Base-by-base conservation (phyloP, 2,888 invertebrate species). In the Glaucopsyche alexis region DNA sequence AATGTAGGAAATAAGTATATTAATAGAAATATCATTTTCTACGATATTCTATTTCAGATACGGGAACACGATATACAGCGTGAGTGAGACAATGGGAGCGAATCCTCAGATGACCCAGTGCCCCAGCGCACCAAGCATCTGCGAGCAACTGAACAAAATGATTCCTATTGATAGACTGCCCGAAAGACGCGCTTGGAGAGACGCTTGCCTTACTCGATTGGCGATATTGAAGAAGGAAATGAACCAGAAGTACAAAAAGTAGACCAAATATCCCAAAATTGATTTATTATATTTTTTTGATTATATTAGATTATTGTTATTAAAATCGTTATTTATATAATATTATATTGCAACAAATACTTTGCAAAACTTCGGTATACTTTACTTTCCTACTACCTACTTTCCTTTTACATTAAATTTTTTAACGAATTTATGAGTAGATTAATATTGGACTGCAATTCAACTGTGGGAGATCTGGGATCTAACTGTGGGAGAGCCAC, bases 131-230 rank as follows among this genome's bases (percentile, higher is more conserved):
- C 92, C 93, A 0, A 92, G 94, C 29, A 95, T 98, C 73, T 95
- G 95, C 77, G 89, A 95, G 45, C 96, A 98, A 82, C 86, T 98
- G 70, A 95, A 96, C 80, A 91, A 93, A 9, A 95, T 95, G 87
- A 95, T 96, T 42, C 97, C 98, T 0, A 77, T 97, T 47, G 95
- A 97, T 40, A 94, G 95, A 79, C 87, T 98, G 72, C 94, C 93
- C 72, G 95, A 96, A 74, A 90, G 97, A 76, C 94, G 98, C 42
- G 94, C 94, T 0, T 98, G 98, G 96, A 94, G 98, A 29, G 98
- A 98, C 83, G 94, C 95, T 49, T 96, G 97, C 77, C 93, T 98
- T 29, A 97, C 97, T 0, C 95, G 96, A 75, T 91, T 98, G 13
- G 95, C 97, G 40, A 89, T 96, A 74, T 91, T 98, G 73, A 98